Base-by-base conservation (phyloP, 2,113 vertebrate species). In the Tetrax tetrax region DNA sequence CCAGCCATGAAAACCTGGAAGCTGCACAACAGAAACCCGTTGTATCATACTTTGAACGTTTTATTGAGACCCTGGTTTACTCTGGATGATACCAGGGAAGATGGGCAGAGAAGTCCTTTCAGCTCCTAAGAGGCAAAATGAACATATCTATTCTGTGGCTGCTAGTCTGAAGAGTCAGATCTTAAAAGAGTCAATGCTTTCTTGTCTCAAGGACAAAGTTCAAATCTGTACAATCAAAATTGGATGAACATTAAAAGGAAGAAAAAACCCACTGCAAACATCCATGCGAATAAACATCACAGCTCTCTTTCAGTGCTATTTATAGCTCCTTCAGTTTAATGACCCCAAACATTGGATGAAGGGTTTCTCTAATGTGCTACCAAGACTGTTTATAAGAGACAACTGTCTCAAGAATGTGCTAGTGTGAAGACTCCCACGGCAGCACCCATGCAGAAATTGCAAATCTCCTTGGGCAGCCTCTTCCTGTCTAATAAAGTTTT, bases 311-410 rank as follows among this genome's bases (percentile, higher is more conserved):
- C 86, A 68, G 56, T 47, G 31, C 56, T 96, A 96, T 97, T 94
- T 96, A 93, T 96, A 92, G 71, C 53, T 78, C 41, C 87, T 87
- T 75, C 76, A 84, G 95, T 94, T 96, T 93, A 94, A 94, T 84
- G 92, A 94, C 94, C 76, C 57, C 72, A 91, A 95, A 90, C 57
- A 50, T 8, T 37, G 21, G 64, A 89, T 72, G 90, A 92, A 89
- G 80, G 35, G 53, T 89, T 95, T 89, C 83, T 92, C 83, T 96
- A 93, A 95, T 90, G 74, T 91, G 86, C 80, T 95, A 96, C 80
- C 92, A 94, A 86, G 80, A 56, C 60, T 96, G 83, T 86, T 94
- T 90, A 87, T 75, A 48, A 80, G 61, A 96, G 86, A 95, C 64
- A 94, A 96, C 92, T 71, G 76, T 75, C 79, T 90, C 68, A 92